Evolutionary conservation across 2,113 vertebrate genomes (phyloP).

Genomic region (Entelurus aequoreus): DNA sequence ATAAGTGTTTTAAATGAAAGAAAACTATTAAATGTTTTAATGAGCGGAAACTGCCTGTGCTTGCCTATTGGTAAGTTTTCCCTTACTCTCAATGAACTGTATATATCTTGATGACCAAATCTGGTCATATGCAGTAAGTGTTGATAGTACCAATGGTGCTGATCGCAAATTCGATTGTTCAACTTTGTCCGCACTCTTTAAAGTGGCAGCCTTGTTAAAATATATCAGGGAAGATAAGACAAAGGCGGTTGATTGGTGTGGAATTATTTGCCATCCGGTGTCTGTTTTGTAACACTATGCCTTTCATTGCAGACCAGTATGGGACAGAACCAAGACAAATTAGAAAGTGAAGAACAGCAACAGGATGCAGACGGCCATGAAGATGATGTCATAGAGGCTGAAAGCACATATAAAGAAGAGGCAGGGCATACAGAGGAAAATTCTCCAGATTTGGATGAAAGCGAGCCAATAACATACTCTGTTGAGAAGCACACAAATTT

Average conservation of each 20-base stretch:
- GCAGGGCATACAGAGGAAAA: slow-evolving; percentile 18
- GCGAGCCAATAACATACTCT: slow-evolving; percentile 63
- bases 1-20: too few relatives aligned
- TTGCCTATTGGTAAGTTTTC: too few relatives aligned
- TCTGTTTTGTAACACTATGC: slow-evolving; percentile 33
- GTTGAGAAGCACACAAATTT: slow-evolving; percentile 43
- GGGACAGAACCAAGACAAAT: slow-evolving; percentile 73
- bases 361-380: slow-evolving; percentile 29
- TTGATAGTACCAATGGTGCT: too few relatives aligned
- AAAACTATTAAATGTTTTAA: too few relatives aligned
- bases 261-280: slow-evolving; percentile 20
- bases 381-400: slow-evolving; percentile 47
- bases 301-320: slow-evolving; percentile 66
- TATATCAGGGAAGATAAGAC: too few relatives aligned
- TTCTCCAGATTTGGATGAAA: slow-evolving; percentile 36
- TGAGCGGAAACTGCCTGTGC: too few relatives aligned
- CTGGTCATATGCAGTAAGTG: too few relatives aligned
- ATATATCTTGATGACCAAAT: too few relatives aligned
- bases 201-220: too few relatives aligned
- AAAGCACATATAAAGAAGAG: slow-evolving; percentile 43
- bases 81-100: too few relatives aligned
- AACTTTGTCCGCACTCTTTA: too few relatives aligned
- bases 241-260: slow-evolving; percentile 24
- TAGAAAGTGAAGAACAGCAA: slow-evolving; percentile 41
- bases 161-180: too few relatives aligned